phyloP scores from a whole-genome alignment of 92 coral and sea anemone genomes.

The Epizoanthus fatuus region DNA sequence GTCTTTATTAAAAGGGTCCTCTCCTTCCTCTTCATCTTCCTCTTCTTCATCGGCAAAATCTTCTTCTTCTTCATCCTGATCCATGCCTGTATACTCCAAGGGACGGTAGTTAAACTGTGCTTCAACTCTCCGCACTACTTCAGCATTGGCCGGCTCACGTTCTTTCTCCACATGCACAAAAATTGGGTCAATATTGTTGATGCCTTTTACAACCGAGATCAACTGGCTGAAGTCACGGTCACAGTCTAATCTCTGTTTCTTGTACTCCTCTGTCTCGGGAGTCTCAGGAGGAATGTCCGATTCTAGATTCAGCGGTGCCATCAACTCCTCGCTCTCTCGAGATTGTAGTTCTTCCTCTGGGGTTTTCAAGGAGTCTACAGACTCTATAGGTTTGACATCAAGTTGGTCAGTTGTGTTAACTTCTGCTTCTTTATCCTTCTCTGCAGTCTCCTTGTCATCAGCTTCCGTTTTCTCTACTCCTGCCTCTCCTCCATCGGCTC shows the following conservation, averaged over 20 bases:
- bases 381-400: constrained; percentile 49
- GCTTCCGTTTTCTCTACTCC: constrained; percentile 58
- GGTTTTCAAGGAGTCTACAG: constrained; percentile 54
- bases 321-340: constrained; percentile 50
- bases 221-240: constrained; percentile 91
- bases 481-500: constrained; percentile 53
- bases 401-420: constrained; percentile 40
- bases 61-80: constrained; percentile 98
- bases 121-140: constrained; percentile 84
- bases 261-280: constrained; percentile 86
- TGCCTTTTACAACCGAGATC: constrained; percentile 89
- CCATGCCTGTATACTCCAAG: constrained; percentile 99
- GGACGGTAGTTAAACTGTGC: constrained; percentile 92
- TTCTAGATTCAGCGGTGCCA: constrained; percentile 52
- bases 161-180: constrained; percentile 81
- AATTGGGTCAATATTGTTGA: constrained; percentile 85
- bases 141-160: constrained; percentile 46
- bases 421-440: constrained; percentile 53
- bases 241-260: constrained; percentile 67
- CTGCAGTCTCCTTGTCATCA: constrained; percentile 34
- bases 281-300: constrained; percentile 79
- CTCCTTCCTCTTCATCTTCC: constrained; percentile 90
- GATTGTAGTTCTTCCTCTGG: constrained; percentile 72
- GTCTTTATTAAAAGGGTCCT: constrained; percentile 85
- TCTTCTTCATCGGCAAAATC: constrained; percentile 97